Conservation (phyloP, 2,888 invertebrate species). For the Molorchus minor region DNA sequence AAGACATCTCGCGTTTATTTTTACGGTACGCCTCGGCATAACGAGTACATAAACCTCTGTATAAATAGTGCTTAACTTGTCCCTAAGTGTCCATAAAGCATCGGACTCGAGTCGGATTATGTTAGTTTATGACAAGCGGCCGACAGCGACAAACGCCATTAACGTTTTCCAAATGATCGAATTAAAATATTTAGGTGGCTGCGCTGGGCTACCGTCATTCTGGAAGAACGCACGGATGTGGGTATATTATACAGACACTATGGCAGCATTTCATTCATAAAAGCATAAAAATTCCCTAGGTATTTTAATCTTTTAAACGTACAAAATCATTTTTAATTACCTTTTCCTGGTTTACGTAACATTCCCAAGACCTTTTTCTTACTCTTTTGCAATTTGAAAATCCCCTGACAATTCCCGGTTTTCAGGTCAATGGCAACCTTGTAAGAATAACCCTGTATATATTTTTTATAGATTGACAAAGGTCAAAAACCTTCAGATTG, state of each 20-base stretch:
- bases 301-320: no score
- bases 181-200: slow-evolving; percentile 2
- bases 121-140: slow-evolving; percentile 40
- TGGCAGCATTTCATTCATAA: no score
- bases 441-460: no score
- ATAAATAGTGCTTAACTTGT: slow-evolving; percentile 53
- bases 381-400: no score
- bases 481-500: no score
- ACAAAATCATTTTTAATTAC: no score
- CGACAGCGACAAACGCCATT: slow-evolving; percentile 4
- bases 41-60: slow-evolving; percentile 51
- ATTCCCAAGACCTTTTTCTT: no score
- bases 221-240: not conserved
- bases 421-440: no score
- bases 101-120: slow-evolving; percentile 44
- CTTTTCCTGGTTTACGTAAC: no score
- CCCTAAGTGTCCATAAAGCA: slow-evolving; percentile 53
- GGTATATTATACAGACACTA: not conserved
- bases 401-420: no score
- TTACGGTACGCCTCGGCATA: slow-evolving; percentile 46
- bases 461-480: no score
- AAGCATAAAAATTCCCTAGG: no score
- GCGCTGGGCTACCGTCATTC: not conserved
- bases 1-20: slow-evolving; percentile 52
- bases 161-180: slow-evolving; percentile 11